These are phyloP conservation scores for Epicauta chinensis DNA, from an alignment of 1,140 invertebrate genomes.

Conservation along the genomic window DNA sequence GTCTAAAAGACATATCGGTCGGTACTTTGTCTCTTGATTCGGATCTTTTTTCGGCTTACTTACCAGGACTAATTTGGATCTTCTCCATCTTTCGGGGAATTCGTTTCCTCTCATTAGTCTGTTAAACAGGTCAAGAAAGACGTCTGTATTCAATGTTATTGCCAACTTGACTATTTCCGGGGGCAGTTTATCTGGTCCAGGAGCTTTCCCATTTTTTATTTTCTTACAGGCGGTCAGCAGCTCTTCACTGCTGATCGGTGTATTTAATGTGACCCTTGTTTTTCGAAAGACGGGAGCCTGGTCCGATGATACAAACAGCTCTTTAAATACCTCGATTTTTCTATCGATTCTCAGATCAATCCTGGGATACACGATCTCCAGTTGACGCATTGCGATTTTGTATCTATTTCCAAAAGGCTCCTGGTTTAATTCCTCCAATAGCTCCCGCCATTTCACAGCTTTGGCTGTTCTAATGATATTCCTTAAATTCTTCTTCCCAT, in stretches of 20 bases:
- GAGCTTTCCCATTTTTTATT: slow-evolving; percentile 9
- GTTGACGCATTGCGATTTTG: too few species aligned
- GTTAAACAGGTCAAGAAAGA: neutral
- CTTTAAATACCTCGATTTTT: too few species aligned
- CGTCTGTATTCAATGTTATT: neutral
- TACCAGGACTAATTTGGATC: neutral
- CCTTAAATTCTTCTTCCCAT: too few species aligned
- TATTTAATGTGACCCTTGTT: too few species aligned
- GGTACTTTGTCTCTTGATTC: neutral
- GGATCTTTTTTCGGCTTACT: neutral
- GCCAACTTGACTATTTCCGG: neutral
- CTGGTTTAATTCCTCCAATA: too few species aligned
- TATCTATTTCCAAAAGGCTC: too few species aligned
- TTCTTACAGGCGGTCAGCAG: neutral
- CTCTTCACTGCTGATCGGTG: neutral
- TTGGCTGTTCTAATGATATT: too few species aligned
- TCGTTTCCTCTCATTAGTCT: neutral
- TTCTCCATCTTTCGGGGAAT: neutral
- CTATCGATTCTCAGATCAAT: too few species aligned
- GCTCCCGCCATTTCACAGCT: too few species aligned
- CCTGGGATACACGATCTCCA: too few species aligned
- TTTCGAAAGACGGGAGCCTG: too few species aligned
- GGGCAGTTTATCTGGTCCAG: slow-evolving; percentile 5
- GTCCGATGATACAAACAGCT: too few species aligned
- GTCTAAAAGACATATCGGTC: slow-evolving; percentile 16